phyloP scores from a whole-genome alignment of 2,888 invertebrate genomes.

The Lobophora halterata region DNA sequence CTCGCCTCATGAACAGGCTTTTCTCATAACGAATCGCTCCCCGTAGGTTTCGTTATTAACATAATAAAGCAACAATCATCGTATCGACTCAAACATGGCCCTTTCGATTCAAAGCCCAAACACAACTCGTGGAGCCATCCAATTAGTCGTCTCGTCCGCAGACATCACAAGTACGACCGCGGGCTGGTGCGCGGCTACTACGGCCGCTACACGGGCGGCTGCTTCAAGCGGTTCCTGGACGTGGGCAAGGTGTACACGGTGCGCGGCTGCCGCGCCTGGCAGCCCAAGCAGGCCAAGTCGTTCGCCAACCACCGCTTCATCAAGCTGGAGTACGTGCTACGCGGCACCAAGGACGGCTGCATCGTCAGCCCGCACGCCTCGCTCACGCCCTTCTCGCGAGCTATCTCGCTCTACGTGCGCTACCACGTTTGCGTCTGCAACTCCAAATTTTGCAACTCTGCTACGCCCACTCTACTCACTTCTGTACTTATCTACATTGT shows the following conservation, averaged over 20 bases:
- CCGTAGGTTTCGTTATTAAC: too few relatives aligned
- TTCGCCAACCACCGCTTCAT: conserved; percentile 19
- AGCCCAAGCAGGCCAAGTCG: not conserved
- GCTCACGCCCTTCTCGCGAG: conserved; percentile 34
- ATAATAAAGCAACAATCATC: too few relatives aligned
- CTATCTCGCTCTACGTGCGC: conserved; percentile 33
- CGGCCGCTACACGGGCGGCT: conserved; percentile 31
- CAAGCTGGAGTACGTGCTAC: conserved; percentile 25
- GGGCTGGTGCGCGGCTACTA: not conserved
- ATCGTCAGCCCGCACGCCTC: conserved; percentile 32
- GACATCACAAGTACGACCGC: not conserved
- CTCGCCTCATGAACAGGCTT: too few relatives aligned
- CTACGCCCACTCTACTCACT: not conserved
- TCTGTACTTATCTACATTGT: too few relatives aligned
- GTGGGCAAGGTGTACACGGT: conserved; percentile 27
- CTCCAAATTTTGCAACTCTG: conserved; percentile 31
- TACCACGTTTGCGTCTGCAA: conserved; percentile 38
- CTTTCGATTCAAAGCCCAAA: too few relatives aligned
- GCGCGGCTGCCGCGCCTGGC: conserved; percentile 4
- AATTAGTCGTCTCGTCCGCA: too few relatives aligned
- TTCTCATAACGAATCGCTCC: too few relatives aligned
- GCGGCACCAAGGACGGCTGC: conserved; percentile 24
- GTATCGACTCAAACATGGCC: too few relatives aligned
- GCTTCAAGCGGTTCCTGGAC: conserved; percentile 39
- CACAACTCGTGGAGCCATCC: too few relatives aligned